Conservation (phyloP, 2,888 invertebrate species). For the Parapristionchus giblindavisi region DNA sequence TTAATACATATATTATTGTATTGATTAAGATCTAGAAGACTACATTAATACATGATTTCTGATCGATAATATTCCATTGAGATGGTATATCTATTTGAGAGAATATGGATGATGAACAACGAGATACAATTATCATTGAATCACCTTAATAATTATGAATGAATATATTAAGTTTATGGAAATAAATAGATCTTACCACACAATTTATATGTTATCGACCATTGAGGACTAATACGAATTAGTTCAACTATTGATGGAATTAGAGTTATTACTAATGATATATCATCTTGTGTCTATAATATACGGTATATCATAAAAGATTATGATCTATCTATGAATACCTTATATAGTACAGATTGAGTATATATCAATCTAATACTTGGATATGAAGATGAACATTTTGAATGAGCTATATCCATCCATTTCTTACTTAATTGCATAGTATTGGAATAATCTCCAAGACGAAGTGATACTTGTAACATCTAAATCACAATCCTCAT, state of each 20-base stretch:
- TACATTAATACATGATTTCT: neutral
- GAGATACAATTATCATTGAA: neutral
- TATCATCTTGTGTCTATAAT: too few species aligned
- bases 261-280: too few species aligned
- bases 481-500: conserved; percentile 10
- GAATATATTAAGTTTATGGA: neutral
- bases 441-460: neutral
- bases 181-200: too few species aligned
- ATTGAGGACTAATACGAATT: too few species aligned
- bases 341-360: too few species aligned
- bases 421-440: neutral
- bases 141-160: neutral
- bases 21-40: neutral
- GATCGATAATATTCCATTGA: conserved; percentile 19
- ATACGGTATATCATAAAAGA: too few species aligned
- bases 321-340: too few species aligned
- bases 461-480: conserved; percentile 7
- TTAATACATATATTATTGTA: neutral
- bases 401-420: conserved; percentile 8
- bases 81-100: neutral
- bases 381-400: too few species aligned
- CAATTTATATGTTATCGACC: too few species aligned
- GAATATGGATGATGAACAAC: conserved; percentile 2
- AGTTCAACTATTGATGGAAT: too few species aligned
- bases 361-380: too few species aligned